Percentiles rank a stretch among this genome's conserved stretches.
Evolutionary conservation across 2,113 vertebrate species (phyloP).

Genomic region (Sylvia atricapilla): DNA sequence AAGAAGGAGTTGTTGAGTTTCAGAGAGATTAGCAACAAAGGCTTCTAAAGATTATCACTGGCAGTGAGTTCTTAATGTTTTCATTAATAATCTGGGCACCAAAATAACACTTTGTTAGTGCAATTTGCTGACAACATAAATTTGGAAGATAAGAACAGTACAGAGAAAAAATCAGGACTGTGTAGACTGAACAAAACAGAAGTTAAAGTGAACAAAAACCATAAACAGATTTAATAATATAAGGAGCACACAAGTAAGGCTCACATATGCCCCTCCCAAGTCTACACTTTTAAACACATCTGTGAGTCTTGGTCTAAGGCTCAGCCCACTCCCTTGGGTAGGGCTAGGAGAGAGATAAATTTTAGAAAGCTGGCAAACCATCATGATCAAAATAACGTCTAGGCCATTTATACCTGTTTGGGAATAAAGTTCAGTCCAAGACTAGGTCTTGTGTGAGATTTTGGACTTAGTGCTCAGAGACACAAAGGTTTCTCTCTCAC

Average conservation of each 20-base stretch:
- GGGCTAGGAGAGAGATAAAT: neutral
- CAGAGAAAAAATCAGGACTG: neutral
- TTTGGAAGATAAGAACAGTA: neutral
- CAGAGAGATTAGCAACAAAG: neutral
- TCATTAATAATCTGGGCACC: neutral
- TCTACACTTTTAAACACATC: neutral
- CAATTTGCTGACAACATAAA: neutral
- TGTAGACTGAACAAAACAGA: neutral
- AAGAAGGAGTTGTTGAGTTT: neutral
- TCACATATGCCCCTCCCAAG: neutral
- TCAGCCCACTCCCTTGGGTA: neutral
- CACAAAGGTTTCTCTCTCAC: neutral
- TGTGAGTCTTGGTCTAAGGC: neutral
- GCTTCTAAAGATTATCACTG: neutral
- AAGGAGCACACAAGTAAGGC: neutral
- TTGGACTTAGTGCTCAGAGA: neutral
- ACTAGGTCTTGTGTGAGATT: neutral
- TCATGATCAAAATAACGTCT: neutral
- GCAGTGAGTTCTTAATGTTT: neutral
- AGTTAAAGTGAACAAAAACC: neutral
- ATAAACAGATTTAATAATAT: neutral
- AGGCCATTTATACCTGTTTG: neutral
- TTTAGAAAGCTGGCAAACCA: neutral
- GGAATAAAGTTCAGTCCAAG: neutral
- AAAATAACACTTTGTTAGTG: neutral